Evolutionary conservation across 2,888 invertebrate genomes (phyloP), one percentile per base, ranked within the genome.

Genomic region (Brachycybe producta): DNA sequence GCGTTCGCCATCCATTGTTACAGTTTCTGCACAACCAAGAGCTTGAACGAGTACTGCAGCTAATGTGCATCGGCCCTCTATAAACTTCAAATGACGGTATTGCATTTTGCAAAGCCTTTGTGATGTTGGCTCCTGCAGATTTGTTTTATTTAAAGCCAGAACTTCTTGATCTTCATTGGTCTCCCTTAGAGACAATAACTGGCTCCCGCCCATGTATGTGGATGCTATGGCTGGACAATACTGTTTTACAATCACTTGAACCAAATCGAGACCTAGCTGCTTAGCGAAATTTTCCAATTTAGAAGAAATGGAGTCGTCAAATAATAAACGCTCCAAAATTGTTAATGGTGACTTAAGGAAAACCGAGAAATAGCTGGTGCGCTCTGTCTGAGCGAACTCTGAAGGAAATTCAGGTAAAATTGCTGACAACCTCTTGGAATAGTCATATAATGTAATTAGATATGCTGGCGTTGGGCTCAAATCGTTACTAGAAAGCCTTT

Each of bases 21-120:
- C 27, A 5, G 36, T 7, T 19, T 27, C 38, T 7, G n/a, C 30
- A 13, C 44, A 35, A 17, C 26, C 43, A 17, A 46, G 32, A 15
- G 40, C 34, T 8, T 36, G 41, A 30, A 52, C 47, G 5, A 52
- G 21, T 5, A 41, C 24, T 2, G 40, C 52, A 11, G 26, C 46
- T 5, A 52, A 15, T 47, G 47, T 47, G 32, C 52, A 52, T 34
- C 42, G 39, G 11, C 42, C 47, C 23, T 40, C 24, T 15, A 52
- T 32, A 21, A 47, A 47, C 15, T 39, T 26, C 4, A 19, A 19
- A 15, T 15, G 21, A 8, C 23, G 17, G 19, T n/a, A 21, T 2
- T 23, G 23, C 23, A 23, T 11, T 15, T 45, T 45, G 1, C 13
- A 13, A 2, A 34, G 8, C 1, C 7, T 1, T 8, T 3, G 5